Conservation (phyloP, 2,888 invertebrate species). For the Octodonta nipae region DNA sequence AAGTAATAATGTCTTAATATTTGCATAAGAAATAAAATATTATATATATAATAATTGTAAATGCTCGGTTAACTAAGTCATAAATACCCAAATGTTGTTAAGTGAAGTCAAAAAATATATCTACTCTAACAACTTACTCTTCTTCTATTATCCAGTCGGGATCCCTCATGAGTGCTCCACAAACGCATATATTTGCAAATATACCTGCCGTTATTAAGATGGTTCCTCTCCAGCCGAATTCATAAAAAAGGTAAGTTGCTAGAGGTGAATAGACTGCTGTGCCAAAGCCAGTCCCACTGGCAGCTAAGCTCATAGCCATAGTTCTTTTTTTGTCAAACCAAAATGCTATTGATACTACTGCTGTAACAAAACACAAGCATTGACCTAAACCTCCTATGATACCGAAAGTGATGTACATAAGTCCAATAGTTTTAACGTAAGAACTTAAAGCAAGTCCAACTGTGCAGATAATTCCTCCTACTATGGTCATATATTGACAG, state of each 20-base stretch:
- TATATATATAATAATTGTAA: no score
- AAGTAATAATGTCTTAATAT: no score
- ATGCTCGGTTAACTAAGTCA: no score
- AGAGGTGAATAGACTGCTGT: conserved; percentile 79
- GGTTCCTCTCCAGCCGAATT: conserved; percentile 74
- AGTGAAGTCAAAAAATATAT: no score
- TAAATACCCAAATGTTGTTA: no score
- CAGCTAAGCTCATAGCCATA: conserved; percentile 73
- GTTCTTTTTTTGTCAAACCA: conserved; percentile 84
- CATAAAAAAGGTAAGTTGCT: conserved; percentile 61
- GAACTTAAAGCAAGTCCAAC: conserved; percentile 65
- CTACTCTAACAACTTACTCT: conserved; percentile 30
- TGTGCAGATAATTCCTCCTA: conserved; percentile 59
- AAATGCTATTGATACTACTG: conserved; percentile 81
- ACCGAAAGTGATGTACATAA: conserved; percentile 75
- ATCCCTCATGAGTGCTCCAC: conserved; percentile 77
- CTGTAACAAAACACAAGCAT: conserved; percentile 75
- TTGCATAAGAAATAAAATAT: no score
- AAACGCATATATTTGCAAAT: conserved; percentile 71
- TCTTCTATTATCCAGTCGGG: conserved; percentile 66
- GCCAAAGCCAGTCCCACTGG: conserved; percentile 80
- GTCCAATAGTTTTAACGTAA: conserved; percentile 55
- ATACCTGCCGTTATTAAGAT: conserved; percentile 69
- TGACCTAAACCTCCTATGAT: conserved; percentile 73
- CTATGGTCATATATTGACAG: conserved; percentile 29